phyloP scores from a whole-genome alignment of 2,113 vertebrate species.

The Meles meles region DNA sequence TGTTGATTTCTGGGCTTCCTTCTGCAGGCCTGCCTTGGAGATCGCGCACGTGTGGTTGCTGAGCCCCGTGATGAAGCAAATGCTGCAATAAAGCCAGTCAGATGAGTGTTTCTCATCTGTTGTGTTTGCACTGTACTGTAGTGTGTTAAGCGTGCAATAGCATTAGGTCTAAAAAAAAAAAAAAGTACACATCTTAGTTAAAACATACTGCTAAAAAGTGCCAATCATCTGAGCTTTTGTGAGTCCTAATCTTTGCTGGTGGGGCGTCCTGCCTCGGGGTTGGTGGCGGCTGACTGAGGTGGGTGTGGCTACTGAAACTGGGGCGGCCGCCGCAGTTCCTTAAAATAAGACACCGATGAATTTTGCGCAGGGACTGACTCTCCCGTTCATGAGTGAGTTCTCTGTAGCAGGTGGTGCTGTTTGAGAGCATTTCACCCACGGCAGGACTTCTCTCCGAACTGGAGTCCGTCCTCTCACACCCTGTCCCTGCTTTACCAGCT shows the following conservation, averaged over 20 bases:
- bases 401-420: neutral
- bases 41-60: rapidly evolving
- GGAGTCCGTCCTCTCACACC: too few species aligned
- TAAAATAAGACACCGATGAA: neutral
- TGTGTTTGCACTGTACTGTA: neutral
- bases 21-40: neutral
- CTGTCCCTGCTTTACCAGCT: neutral
- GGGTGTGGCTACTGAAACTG: neutral
- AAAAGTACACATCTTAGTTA: neutral
- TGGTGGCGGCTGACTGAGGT: neutral
- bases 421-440: neutral
- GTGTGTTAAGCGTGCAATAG: neutral
- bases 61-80: neutral
- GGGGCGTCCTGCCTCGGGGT: neutral
- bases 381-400: neutral
- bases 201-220: neutral
- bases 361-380: neutral
- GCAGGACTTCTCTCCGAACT: neutral
- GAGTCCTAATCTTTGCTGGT: neutral
- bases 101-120: neutral
- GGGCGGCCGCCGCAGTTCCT: neutral
- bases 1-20: neutral
- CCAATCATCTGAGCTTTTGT: neutral
- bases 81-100: neutral
- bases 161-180: neutral